These are phyloP conservation scores for Drosophila basisetae DNA, from an alignment of 2,888 invertebrate genomes.

Conservation along the genomic window DNA sequence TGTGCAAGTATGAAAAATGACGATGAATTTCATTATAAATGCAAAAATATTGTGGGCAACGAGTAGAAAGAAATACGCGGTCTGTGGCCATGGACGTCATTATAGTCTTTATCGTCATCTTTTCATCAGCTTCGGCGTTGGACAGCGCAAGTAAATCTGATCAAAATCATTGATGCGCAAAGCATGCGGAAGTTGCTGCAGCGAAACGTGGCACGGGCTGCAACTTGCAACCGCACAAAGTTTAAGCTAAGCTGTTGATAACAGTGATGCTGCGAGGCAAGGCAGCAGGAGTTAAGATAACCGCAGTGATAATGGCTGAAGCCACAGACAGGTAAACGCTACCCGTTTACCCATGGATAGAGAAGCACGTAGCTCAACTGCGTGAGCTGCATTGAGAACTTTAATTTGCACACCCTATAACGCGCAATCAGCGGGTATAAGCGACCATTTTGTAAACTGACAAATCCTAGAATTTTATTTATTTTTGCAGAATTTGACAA, in stretches of 20 bases:
- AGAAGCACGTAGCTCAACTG: slow-evolving; percentile 37
- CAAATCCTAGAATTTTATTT: not conserved
- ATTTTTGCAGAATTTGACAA: not conserved
- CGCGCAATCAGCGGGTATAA: not conserved
- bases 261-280: slow-evolving; percentile 58
- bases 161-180: slow-evolving; percentile 77
- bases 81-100: slow-evolving; percentile 33
- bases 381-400: slow-evolving; percentile 66
- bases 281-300: slow-evolving; percentile 41
- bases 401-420: slow-evolving; percentile 38
- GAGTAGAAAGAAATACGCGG: slow-evolving; percentile 44
- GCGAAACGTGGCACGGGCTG: slow-evolving; percentile 49
- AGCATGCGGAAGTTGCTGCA: slow-evolving; percentile 60
- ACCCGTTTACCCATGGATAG: slow-evolving; percentile 56
- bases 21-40: slow-evolving; percentile 81
- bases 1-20: slow-evolving; percentile 77
- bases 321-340: slow-evolving; percentile 52
- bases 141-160: slow-evolving; percentile 70
- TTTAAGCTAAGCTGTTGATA: slow-evolving; percentile 75
- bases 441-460: too few species aligned
- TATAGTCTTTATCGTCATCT: slow-evolving; percentile 21
- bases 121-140: slow-evolving; percentile 34
- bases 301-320: slow-evolving; percentile 65
- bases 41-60: slow-evolving; percentile 70
- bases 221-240: slow-evolving; percentile 50